Conservation (phyloP, 2,113 vertebrate genomes). For the Lathamus discolor region DNA sequence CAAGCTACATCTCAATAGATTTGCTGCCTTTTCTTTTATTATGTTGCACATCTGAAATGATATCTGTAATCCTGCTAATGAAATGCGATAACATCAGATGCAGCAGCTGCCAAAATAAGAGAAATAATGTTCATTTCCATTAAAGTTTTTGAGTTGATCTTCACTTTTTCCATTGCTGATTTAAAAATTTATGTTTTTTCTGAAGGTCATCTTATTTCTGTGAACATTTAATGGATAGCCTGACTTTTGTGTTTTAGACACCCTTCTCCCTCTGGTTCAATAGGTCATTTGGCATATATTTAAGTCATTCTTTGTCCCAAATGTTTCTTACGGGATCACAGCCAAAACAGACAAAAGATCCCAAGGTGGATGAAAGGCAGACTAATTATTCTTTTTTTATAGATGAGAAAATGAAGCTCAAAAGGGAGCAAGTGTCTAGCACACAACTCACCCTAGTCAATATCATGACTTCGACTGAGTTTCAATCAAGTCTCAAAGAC, state of each 20-base stretch:
- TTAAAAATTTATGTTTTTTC: background rate
- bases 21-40: slow-evolving; percentile 27
- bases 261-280: background rate
- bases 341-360: slow-evolving; percentile 42
- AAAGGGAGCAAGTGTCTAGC: background rate
- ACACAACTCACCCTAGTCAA: background rate
- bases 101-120: background rate
- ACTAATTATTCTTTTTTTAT: slow-evolving; percentile 32
- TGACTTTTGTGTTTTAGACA: slow-evolving; percentile 9
- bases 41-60: slow-evolving; percentile 16
- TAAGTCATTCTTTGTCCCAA: slow-evolving; percentile 13
- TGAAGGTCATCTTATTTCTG: background rate
- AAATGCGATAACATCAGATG: slow-evolving; percentile 40
- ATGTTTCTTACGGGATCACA: background rate
- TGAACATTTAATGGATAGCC: background rate
- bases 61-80: slow-evolving; percentile 35
- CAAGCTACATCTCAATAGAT: slow-evolving; percentile 12
- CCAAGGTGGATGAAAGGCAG: background rate
- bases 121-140: slow-evolving; percentile 9
- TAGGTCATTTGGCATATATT: slow-evolving; percentile 23
- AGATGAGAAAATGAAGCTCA: background rate
- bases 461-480: background rate
- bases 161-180: background rate
- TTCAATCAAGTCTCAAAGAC: background rate
- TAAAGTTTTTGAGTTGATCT: background rate